phyloP scores from a whole-genome alignment of 2,797 vertebrate species.

The Pantherophis vulpinus region DNA sequence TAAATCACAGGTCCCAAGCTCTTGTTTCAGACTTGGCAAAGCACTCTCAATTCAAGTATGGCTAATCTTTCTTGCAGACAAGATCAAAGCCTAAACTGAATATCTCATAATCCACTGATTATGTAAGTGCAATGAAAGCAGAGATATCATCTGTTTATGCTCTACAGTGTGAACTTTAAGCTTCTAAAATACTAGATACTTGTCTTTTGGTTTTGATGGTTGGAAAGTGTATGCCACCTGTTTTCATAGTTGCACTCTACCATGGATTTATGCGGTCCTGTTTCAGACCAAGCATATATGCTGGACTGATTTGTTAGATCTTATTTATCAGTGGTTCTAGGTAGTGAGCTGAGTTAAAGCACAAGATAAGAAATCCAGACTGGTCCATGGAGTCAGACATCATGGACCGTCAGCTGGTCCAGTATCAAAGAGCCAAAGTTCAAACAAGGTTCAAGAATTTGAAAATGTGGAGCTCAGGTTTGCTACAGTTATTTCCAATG shows the following conservation, averaged over 20 bases:
- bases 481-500: not conserved
- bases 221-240: not conserved
- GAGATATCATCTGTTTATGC: not conserved
- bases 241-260: not conserved
- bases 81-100: not conserved
- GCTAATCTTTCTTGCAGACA: not conserved
- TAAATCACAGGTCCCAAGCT: not conserved
- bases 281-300: not conserved
- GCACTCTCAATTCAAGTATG: not conserved
- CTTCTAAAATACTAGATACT: not conserved
- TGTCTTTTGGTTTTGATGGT: not conserved
- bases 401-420: not conserved
- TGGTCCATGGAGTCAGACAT: not conserved
- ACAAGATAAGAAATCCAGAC: not conserved
- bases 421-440: not conserved
- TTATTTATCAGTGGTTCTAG: not conserved
- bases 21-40: not conserved
- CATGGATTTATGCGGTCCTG: not conserved
- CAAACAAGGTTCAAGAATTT: not conserved
- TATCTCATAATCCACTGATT: not conserved
- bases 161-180: not conserved
- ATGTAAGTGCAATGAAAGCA: not conserved
- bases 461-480: not conserved
- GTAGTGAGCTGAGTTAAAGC: not conserved
- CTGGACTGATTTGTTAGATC: not conserved